Evolutionary conservation across 2,888 invertebrate species (phyloP).

Genomic region (Oxyteleia sp.): DNA sequence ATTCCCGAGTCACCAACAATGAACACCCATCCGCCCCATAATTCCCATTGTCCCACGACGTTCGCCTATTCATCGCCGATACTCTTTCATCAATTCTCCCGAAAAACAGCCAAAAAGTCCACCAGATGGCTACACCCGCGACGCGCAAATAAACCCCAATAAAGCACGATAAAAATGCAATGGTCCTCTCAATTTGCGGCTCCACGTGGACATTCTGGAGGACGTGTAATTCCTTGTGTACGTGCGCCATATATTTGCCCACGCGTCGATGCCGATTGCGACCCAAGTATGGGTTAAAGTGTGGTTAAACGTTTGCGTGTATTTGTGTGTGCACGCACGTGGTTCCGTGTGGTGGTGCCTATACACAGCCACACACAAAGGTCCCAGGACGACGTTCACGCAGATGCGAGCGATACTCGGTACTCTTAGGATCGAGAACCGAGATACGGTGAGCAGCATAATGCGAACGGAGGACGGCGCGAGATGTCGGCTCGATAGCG

Average conservation of each 20-base stretch:
- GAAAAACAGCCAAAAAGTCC: conserved; percentile 43
- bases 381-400: conserved; percentile 38
- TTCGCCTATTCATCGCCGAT: conserved; percentile 49
- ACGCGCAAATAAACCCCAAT: conserved; percentile 27
- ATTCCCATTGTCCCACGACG: conserved; percentile 54
- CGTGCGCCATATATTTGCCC: conserved; percentile 36
- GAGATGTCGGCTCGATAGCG: conserved; percentile 70
- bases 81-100: conserved; percentile 58
- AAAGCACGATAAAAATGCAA: conserved; percentile 41
- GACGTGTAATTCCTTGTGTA: background rate
- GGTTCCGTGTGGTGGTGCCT: background rate
- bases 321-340: no score
- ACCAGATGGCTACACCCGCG: conserved; percentile 57
- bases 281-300: conserved; percentile 18
- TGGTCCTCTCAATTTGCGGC: conserved; percentile 41
- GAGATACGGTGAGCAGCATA: conserved; percentile 63
- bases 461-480: conserved; percentile 61
- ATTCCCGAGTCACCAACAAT: conserved; percentile 52
- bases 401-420: conserved; percentile 64
- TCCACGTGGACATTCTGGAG: conserved; percentile 22
- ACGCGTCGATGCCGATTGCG: conserved; percentile 41
- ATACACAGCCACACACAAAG: conserved; percentile 9
- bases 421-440: conserved; percentile 61
- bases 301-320: background rate
- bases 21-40: conserved; percentile 63